phyloP scores from a whole-genome alignment of 2,797 vertebrate genomes.

The Syngnathus acus region DNA sequence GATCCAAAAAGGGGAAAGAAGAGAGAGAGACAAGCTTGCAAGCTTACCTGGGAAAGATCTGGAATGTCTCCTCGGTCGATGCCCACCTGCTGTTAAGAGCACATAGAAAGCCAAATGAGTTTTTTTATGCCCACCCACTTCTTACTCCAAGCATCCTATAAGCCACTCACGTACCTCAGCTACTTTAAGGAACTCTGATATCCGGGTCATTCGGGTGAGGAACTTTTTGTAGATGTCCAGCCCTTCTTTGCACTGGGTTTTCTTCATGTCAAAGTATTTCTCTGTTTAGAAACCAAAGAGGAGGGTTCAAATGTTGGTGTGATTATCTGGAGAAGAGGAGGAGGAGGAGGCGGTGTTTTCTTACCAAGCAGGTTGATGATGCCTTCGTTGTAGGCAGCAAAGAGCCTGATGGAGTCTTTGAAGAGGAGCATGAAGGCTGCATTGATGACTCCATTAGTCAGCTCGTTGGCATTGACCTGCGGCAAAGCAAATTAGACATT shows the following conservation, averaged over 20 bases:
- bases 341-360: constrained; percentile 8
- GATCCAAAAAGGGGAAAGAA: neutral
- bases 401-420: constrained; percentile 99
- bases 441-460: constrained; percentile 99
- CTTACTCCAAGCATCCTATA: neutral
- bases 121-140: neutral
- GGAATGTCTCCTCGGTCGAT: constrained; percentile 99
- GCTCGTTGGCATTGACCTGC: constrained; percentile 98
- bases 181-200: constrained; percentile 99
- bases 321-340: neutral
- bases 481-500: constrained; percentile 30
- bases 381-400: constrained; percentile 99
- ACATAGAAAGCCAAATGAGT: constrained; percentile 21
- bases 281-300: constrained; percentile 63
- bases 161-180: constrained; percentile 81
- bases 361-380: constrained; percentile 98
- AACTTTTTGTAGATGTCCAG: constrained; percentile 99
- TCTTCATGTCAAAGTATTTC: constrained; percentile 99
- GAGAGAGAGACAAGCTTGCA: neutral
- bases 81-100: constrained; percentile 86
- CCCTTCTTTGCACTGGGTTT: constrained; percentile 97
- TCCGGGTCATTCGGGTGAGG: constrained; percentile 96
- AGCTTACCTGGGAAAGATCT: constrained; percentile 92
- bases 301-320: neutral
- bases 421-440: constrained; percentile 99